These are phyloP conservation scores for Dipodomys merriami DNA, from an alignment of 2,113 vertebrate genomes.

Conservation along the genomic window DNA sequence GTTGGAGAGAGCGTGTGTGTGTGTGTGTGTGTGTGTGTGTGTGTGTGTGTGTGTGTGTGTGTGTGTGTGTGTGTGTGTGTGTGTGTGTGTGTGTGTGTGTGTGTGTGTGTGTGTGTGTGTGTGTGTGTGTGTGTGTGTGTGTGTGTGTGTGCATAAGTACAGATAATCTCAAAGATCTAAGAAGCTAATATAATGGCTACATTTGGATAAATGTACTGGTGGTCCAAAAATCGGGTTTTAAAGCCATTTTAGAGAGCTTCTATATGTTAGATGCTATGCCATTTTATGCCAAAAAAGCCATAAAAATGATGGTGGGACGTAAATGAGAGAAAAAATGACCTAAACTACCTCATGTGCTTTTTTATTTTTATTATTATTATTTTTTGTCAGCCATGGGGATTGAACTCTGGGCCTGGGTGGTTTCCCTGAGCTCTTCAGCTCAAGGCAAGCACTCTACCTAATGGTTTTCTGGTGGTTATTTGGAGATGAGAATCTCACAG, in stretches of 20 bases:
- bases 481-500: too few species aligned
- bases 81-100: not conserved
- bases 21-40: not conserved
- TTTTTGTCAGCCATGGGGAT: too few species aligned
- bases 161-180: not conserved
- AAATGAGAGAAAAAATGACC: not conserved
- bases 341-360: not conserved
- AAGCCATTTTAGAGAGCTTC: not conserved
- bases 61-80: not conserved
- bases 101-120: not conserved
- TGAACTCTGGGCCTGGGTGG: too few species aligned
- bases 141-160: not conserved
- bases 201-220: not conserved
- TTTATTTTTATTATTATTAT: too few species aligned
- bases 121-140: not conserved
- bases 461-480: too few species aligned
- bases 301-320: not conserved
- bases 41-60: not conserved
- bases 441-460: too few species aligned
- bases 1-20: not conserved
- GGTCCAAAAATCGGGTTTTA: not conserved
- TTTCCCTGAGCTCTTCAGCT: too few species aligned
- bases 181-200: not conserved
- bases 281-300: not conserved
- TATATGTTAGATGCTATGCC: not conserved